These are phyloP conservation scores for Melanaphis sacchari DNA, from an alignment of 1,140 invertebrate species.

Conservation along the genomic window DNA sequence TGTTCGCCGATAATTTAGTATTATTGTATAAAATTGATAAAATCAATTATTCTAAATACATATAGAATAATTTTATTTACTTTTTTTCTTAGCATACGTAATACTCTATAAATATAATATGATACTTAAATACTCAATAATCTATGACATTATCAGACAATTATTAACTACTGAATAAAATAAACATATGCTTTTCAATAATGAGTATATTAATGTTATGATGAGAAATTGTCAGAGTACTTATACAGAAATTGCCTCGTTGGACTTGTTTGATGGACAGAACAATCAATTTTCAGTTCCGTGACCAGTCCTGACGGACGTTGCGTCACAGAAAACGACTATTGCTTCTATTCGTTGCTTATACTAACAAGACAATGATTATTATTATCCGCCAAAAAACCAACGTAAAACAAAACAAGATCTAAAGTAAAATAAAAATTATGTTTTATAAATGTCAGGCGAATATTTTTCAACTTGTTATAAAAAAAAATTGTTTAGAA, in stretches of 20 bases:
- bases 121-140: neutral
- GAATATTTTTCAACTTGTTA: neutral
- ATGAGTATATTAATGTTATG: slow-evolving; percentile 24
- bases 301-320: slow-evolving; percentile 24
- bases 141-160: neutral
- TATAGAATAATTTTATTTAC: no score
- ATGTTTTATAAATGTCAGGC: neutral
- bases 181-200: neutral
- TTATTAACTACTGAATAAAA: neutral
- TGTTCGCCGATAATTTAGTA: no score
- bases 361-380: slow-evolving; percentile 3
- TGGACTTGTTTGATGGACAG: slow-evolving; percentile 38
- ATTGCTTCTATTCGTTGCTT: neutral
- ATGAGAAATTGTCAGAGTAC: neutral
- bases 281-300: slow-evolving; percentile 40
- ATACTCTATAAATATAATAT: neutral
- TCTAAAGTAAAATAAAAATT: neutral
- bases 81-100: neutral
- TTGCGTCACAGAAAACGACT: slow-evolving; percentile 13
- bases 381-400: neutral
- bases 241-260: neutral
- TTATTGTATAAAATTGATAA: no score
- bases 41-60: no score
- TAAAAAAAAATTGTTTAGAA: neutral
- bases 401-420: neutral